phyloP scores from a whole-genome alignment of 2,888 invertebrate species.

The Idaea aversata region DNA sequence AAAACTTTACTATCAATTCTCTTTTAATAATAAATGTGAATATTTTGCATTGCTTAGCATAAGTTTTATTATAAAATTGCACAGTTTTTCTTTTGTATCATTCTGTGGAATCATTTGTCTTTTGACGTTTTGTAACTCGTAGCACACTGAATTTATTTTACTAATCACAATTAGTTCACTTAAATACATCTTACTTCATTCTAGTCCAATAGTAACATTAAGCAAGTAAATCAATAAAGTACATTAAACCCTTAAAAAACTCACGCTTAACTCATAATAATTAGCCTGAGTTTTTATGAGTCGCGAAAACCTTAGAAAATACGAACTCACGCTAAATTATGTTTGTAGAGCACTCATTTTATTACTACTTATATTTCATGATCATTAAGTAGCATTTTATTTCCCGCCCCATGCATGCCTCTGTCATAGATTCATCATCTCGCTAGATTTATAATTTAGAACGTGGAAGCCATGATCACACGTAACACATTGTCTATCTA shows the following conservation, averaged over 20 bases:
- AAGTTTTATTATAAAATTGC: slow-evolving; percentile 2
- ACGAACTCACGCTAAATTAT: not conserved
- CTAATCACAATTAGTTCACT: not conserved
- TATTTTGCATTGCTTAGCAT: slow-evolving; percentile 6
- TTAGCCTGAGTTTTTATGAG: no score
- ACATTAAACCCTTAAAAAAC: not conserved
- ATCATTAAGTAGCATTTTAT: not conserved
- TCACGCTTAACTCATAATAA: no score
- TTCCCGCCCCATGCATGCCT: not conserved
- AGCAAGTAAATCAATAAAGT: not conserved
- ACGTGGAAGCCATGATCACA: not conserved
- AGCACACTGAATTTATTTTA: not conserved
- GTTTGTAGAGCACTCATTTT: not conserved
- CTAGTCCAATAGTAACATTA: not conserved
- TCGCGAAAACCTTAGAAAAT: no score
- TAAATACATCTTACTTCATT: not conserved
- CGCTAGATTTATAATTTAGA: not conserved
- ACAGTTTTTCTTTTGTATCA: not conserved
- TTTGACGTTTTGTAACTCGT: not conserved
- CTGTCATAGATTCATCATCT: no score
- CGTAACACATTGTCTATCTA: slow-evolving; percentile 36
- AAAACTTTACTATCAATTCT: not conserved
- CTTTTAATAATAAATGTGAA: not conserved
- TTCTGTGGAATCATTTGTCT: not conserved
- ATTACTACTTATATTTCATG: not conserved